A percentile compares a stretch with the other conserved stretches of the same genome.
Evolutionary conservation across 1,140 invertebrate genomes (phyloP).

Genomic region (Drosophila sproati): DNA sequence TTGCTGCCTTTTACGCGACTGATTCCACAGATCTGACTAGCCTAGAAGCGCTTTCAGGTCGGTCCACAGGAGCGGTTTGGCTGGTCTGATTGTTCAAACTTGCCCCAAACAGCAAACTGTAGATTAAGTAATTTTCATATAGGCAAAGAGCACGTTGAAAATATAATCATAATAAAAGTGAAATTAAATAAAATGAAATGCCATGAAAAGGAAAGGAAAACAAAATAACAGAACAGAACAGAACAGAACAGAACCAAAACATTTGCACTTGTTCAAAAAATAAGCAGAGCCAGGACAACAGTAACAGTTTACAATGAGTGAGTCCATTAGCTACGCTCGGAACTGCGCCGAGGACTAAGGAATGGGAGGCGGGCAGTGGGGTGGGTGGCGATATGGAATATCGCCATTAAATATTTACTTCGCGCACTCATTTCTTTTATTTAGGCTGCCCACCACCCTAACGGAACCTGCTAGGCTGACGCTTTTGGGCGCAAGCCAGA

Average conservation of each 20-base stretch:
- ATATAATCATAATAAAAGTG: slow-evolving; percentile 81
- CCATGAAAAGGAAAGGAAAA: slow-evolving; percentile 48
- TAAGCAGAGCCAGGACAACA: slow-evolving; percentile 48
- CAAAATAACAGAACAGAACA: background rate
- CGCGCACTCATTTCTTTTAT: slow-evolving; percentile 71
- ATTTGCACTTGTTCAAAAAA: slow-evolving; percentile 79
- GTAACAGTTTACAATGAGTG: slow-evolving; percentile 43
- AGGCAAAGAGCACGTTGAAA: slow-evolving; percentile 51
- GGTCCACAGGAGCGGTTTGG: background rate
- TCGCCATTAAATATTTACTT: slow-evolving; percentile 80
- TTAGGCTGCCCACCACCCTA: slow-evolving; percentile 43
- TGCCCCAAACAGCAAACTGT: slow-evolving; percentile 33
- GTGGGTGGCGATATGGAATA: background rate
- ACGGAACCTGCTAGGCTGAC: background rate
- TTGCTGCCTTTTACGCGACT: slow-evolving; percentile 16
- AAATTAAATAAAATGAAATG: slow-evolving; percentile 81
- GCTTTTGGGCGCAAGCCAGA: slow-evolving; percentile 71
- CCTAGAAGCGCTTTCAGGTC: background rate
- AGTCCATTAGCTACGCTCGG: slow-evolving; percentile 62
- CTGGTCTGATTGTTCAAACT: background rate
- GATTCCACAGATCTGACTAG: background rate
- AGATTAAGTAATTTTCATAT: slow-evolving; percentile 74
- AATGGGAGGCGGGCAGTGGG: background rate
- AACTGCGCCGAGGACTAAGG: background rate
- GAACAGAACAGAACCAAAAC: slow-evolving; percentile 28